phyloP scores from a whole-genome alignment of 2,888 invertebrate species.

The Andrena dorsata region DNA sequence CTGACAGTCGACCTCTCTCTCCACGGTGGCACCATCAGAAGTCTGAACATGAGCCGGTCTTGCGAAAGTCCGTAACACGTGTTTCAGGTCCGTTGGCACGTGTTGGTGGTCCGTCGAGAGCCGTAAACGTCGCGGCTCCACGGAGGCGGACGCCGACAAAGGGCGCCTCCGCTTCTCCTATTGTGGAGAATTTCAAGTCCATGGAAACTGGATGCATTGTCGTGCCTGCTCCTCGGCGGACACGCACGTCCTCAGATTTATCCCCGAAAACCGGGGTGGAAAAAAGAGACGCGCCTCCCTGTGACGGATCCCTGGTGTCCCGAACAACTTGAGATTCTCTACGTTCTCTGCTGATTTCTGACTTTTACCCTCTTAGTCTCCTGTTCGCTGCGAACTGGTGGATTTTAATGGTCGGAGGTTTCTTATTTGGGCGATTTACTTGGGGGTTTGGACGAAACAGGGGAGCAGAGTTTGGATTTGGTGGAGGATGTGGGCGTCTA shows the following conservation, averaged over 20 bases:
- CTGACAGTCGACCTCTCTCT: slow-evolving; percentile 48
- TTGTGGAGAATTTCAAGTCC: slow-evolving; percentile 71
- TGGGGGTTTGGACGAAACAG: too few relatives aligned
- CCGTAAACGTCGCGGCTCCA: slow-evolving; percentile 68
- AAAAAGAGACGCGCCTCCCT: slow-evolving; percentile 27
- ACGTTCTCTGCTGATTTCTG: not conserved
- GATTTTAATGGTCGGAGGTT: too few relatives aligned
- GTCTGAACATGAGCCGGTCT: slow-evolving; percentile 61
- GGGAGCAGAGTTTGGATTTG: too few relatives aligned
- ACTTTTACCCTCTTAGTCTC: not conserved
- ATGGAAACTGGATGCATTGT: slow-evolving; percentile 77
- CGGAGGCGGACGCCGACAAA: slow-evolving; percentile 74
- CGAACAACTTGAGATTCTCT: slow-evolving; percentile 18
- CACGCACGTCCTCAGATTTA: slow-evolving; percentile 75
- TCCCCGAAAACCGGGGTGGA: slow-evolving; percentile 57
- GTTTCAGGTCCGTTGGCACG: slow-evolving; percentile 72
- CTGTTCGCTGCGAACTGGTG: too few relatives aligned
- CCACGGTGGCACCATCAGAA: slow-evolving; percentile 25
- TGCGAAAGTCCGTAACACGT: slow-evolving; percentile 76
- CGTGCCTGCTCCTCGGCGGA: slow-evolving; percentile 71
- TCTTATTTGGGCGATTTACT: too few relatives aligned
- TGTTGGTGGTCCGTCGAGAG: slow-evolving; percentile 77
- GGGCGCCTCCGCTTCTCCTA: slow-evolving; percentile 69
- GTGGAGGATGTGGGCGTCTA: too few relatives aligned
- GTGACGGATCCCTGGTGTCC: slow-evolving; percentile 32